Evolutionary conservation across 1,140 invertebrate genomes (phyloP), one percentile per base, ranked within the genome.

Genomic region (Diploscapter pachys): DNA sequence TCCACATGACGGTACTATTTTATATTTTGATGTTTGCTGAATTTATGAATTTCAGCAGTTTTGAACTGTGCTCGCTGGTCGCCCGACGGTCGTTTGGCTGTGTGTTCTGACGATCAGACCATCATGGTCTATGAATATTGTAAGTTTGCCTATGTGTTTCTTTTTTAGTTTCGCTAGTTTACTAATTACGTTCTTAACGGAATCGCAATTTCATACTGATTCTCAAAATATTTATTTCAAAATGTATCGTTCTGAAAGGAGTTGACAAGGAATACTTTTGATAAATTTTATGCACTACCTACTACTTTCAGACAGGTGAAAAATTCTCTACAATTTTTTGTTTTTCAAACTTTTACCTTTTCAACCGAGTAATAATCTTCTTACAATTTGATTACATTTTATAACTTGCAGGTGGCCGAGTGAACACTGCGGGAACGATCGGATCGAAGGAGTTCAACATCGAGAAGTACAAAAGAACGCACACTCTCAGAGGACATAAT

Each of bases 51-150:
- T 78, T n/a, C 73, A 78, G 74, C 69, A 9, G 63, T 57, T 54
- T 55, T 65, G 48, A 78, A 78, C 51, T 77, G 68, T 67, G 71
- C 66, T 53, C 69, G 77, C 53, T 78, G 77, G 77, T 78, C 77
- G 5, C 62, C 63, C 5, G 62, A 72, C 56, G 77, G 77, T 5
- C 56, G 53, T 11, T 72, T 78, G 50, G 77, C 74, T 2, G 67
- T 50, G 31, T 31, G 31, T 0, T 68, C 56, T 0, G 77, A 77
- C 55, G 77, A 78, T 59, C 53, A 63, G 52, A 55, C 74, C 6
- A 72, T 78, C 54, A 64, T 56, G 48, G 71, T 78, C n/a, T 78
- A 63, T 48, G 68, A 78, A 65, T 78, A 75, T 63, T 68, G 75
- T 73, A 53, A 13, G 64, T n/a, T 5, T 48, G 31, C 31, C 31